phyloP scores from a whole-genome alignment of 2,113 vertebrate genomes.

The Elaphurus davidianus region DNA sequence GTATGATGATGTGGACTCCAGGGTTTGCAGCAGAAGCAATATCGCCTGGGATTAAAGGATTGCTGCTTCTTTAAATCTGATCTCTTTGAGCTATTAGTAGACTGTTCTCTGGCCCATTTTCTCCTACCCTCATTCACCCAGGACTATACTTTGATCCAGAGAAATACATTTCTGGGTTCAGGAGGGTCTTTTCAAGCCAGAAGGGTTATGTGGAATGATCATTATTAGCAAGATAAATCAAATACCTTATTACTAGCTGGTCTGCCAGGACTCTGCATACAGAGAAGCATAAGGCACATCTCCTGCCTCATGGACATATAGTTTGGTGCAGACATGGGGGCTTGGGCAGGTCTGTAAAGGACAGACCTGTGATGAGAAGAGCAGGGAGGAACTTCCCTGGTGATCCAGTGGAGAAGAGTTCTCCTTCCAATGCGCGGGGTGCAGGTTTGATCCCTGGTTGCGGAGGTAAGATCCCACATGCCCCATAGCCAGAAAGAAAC shows the following conservation, averaged over 20 bases:
- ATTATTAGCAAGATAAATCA: not conserved
- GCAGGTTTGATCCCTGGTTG: not conserved
- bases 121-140: constrained; percentile 31
- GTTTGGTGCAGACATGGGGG: not conserved
- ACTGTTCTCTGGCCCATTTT: constrained; percentile 24
- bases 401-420: not conserved
- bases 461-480: not conserved
- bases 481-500: not conserved
- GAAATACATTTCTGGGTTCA: constrained; percentile 33
- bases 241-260: not conserved
- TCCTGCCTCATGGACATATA: not conserved
- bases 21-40: not conserved
- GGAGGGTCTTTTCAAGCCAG: constrained; percentile 5
- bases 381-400: not conserved
- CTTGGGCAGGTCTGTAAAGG: not conserved
- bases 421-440: not conserved
- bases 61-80: constrained; percentile 1
- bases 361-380: not conserved
- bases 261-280: not conserved
- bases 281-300: not conserved
- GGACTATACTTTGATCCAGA: constrained; percentile 26
- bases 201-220: not conserved
- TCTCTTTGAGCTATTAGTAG: constrained; percentile 49
- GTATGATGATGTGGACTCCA: not conserved
- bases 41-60: constrained; percentile 44